Evolutionary conservation across 2,113 vertebrate genomes (phyloP), one percentile per base, ranked within the genome.

Genomic region (Jacana jacana): DNA sequence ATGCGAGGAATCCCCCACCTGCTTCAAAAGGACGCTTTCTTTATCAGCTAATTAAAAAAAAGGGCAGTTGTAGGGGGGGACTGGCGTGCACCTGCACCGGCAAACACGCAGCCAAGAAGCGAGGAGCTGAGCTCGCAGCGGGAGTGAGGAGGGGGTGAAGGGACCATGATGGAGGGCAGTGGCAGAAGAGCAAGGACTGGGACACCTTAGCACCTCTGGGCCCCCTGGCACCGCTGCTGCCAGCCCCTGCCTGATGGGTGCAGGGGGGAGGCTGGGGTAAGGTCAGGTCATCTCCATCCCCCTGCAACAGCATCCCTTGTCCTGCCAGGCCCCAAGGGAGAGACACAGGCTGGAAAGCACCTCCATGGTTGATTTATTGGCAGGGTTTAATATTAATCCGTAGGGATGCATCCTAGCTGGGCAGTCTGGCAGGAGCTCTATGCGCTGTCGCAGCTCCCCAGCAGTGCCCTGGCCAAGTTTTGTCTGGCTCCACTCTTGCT

Each of bases 1-100:
- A 97, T 96, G 97, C 0, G 24, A 96, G 93, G 97, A 97, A 97
- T 97, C 95, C 88, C 77, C 77, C 64, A 79, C 79, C 81, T 90
- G 77, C 93, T 96, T 97, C 95, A 97, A 97, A 97, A 97, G 97
- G 95, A 93, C 1, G 95, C 97, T 97, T 97, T 97, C 95, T 97
- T 97, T 96, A 96, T 97, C 55, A 0, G 63, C 84, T 97, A 96
- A 97, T 97, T 97, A 97, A 97, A 96, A 95, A 95, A 76, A 80
- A 61, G 75, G 77, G 61, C 76, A 75, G 82, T 0, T 2, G 31
- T 9, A 9, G 81, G 49, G 73, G 63, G 55, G 83, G 61, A 42
- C 37, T 0, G 1, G 39, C 0, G 63, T 7, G 44, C 97, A 97
- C 97, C 97, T 97, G 97, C 17, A 17, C 66, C 0, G 8, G 51